Evolutionary conservation across 2,797 vertebrate genomes (phyloP).

Genomic region (Spondyliosoma cantharus): DNA sequence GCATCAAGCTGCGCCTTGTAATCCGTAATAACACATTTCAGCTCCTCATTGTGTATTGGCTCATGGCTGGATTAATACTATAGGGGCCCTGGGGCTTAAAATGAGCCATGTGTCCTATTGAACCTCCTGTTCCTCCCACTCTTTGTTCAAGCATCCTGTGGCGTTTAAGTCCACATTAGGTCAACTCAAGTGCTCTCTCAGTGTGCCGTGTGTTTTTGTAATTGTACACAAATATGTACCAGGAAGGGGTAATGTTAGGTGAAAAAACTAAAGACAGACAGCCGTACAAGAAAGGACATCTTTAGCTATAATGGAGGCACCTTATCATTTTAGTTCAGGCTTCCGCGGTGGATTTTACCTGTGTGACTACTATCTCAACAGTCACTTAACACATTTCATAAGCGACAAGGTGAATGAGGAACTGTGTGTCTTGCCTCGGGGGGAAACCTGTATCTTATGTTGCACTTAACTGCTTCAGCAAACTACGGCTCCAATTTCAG

Average conservation of each 20-base stretch:
- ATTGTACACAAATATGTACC: not conserved
- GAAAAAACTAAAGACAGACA: not conserved
- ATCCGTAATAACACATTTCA: constrained; percentile 21
- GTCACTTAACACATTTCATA: not conserved
- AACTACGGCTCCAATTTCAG: no score
- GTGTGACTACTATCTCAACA: not conserved
- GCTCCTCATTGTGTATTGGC: not conserved
- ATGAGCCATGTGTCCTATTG: not conserved
- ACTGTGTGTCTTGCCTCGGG: not conserved
- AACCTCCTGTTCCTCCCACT: not conserved
- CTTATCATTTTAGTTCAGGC: not conserved
- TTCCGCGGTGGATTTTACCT: not conserved
- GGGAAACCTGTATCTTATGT: not conserved
- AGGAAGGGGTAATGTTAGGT: not conserved
- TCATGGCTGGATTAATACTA: not conserved
- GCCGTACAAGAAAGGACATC: not conserved
- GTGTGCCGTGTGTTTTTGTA: not conserved
- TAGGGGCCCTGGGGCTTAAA: not conserved
- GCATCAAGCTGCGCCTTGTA: not conserved
- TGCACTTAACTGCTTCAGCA: not conserved
- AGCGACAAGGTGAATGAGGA: not conserved
- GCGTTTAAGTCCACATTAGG: not conserved
- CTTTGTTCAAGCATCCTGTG: constrained; percentile 2
- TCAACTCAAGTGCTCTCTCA: not conserved
- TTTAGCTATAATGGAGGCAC: not conserved